Evolutionary conservation across 2,113 vertebrate genomes (phyloP).

Genomic region (Paramisgurnus dabryanus): DNA sequence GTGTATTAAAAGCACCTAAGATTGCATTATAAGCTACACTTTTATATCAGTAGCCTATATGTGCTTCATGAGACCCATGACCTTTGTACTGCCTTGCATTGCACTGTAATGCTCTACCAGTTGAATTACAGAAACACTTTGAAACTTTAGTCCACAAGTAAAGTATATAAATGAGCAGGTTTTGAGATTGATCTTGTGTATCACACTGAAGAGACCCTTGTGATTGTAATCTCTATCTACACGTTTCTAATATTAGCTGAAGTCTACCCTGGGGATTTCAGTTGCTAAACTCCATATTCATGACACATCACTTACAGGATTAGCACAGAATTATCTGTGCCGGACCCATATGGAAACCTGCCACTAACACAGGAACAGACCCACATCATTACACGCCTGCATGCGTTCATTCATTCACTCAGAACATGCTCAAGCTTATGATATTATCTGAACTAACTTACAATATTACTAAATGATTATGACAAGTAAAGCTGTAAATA

Average conservation of each 20-base stretch:
- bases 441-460: no score
- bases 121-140: no score
- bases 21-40: no score
- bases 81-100: neutral
- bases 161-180: no score
- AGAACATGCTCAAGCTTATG: neutral
- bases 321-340: conserved; percentile 79
- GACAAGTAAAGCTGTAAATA: no score
- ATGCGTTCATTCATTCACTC: neutral
- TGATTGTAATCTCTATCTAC: neutral
- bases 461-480: no score
- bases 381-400: neutral
- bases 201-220: neutral
- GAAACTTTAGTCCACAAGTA: no score
- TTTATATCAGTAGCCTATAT: no score
- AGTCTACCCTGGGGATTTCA: conserved; percentile 80
- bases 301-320: conserved; percentile 85
- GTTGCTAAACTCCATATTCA: conserved; percentile 83
- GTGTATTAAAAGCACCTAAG: no score
- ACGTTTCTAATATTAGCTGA: conserved; percentile 70
- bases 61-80: no score
- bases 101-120: no score
- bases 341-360: conserved; percentile 65
- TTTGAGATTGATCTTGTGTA: neutral
- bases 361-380: conserved; percentile 44